These are phyloP conservation scores for Drosophila serrata DNA, from an alignment of 1,140 invertebrate genomes.

Conservation along the genomic window DNA sequence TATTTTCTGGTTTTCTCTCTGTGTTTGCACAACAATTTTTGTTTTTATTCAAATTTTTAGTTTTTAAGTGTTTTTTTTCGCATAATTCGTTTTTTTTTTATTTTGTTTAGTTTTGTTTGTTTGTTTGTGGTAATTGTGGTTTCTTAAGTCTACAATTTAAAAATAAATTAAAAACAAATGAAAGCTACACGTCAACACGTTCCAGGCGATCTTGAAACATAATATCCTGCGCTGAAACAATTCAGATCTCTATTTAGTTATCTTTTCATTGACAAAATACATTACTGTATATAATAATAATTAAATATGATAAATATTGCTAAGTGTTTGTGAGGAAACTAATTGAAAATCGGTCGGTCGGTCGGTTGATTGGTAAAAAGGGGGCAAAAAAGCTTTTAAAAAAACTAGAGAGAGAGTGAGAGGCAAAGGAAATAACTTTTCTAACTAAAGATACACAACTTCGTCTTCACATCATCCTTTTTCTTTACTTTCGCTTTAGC, in stretches of 20 bases:
- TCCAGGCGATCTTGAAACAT: slow-evolving; percentile 40
- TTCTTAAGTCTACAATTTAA: slow-evolving; percentile 59
- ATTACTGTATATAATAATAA: slow-evolving; percentile 16
- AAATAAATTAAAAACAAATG: slow-evolving; percentile 74
- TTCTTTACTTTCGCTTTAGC: slow-evolving; percentile 33
- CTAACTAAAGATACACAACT: slow-evolving; percentile 69
- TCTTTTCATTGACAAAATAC: slow-evolving; percentile 36
- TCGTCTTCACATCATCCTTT: slow-evolving; percentile 10
- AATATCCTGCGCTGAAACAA: slow-evolving; percentile 51
- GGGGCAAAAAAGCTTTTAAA: slow-evolving; percentile 25
- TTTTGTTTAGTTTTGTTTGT: slow-evolving; percentile 38
- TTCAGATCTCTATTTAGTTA: slow-evolving; percentile 24
- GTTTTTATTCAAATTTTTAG: slow-evolving; percentile 47
- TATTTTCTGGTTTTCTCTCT: slow-evolving; percentile 17
- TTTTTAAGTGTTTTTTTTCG: slow-evolving; percentile 36
- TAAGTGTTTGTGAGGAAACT: slow-evolving; percentile 26
- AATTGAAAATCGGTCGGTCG: slow-evolving; percentile 16
- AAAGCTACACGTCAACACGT: slow-evolving; percentile 61
- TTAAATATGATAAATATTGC: slow-evolving; percentile 32
- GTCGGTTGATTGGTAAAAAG: not conserved
- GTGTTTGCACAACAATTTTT: slow-evolving; percentile 55
- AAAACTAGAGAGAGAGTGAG: not conserved
- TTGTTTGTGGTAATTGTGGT: slow-evolving; percentile 37
- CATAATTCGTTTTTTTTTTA: slow-evolving; percentile 43
- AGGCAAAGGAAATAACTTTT: slow-evolving; percentile 55